phyloP scores from a whole-genome alignment of 2,797 vertebrate species.

The Echiichthys vipera region DNA sequence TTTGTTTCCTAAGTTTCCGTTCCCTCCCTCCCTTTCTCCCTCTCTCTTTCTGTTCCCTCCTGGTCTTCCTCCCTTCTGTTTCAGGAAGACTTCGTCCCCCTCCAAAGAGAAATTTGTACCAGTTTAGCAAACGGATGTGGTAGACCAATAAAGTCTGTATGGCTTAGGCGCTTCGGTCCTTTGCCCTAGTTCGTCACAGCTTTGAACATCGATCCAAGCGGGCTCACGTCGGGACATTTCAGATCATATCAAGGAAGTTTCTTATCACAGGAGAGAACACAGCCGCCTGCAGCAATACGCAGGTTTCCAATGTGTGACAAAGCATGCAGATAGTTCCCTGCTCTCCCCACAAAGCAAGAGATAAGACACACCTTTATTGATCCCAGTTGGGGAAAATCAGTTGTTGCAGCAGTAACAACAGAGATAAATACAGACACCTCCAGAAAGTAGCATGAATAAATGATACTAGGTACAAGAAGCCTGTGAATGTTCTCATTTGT shows the following conservation, averaged over 20 bases:
- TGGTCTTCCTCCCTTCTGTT: not conserved
- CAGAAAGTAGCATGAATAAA: too few relatives aligned
- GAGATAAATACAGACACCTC: too few relatives aligned
- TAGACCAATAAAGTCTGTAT: not conserved
- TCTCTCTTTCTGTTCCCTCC: not conserved
- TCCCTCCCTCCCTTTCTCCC: not conserved
- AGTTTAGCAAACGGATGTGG: not conserved
- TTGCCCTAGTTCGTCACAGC: not conserved
- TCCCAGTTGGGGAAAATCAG: too few relatives aligned
- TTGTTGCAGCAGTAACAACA: too few relatives aligned
- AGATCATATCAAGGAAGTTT: conserved; percentile 9
- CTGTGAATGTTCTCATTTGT: too few relatives aligned
- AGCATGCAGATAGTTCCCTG: not conserved
- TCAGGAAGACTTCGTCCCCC: not conserved
- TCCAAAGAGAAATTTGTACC: not conserved
- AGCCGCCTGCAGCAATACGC: not conserved
- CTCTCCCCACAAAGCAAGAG: too few relatives aligned
- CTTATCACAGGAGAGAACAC: not conserved
- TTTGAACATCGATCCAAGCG: not conserved
- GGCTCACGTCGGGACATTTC: not conserved
- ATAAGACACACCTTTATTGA: too few relatives aligned
- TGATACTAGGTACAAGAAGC: too few relatives aligned
- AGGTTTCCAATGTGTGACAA: not conserved
- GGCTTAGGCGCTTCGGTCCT: not conserved
- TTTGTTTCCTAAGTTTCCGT: not conserved